Percentiles rank a stretch among this genome's conserved stretches.
Evolutionary conservation across 2,113 vertebrate species (phyloP).

Genomic region (Phocoena sinus): DNA sequence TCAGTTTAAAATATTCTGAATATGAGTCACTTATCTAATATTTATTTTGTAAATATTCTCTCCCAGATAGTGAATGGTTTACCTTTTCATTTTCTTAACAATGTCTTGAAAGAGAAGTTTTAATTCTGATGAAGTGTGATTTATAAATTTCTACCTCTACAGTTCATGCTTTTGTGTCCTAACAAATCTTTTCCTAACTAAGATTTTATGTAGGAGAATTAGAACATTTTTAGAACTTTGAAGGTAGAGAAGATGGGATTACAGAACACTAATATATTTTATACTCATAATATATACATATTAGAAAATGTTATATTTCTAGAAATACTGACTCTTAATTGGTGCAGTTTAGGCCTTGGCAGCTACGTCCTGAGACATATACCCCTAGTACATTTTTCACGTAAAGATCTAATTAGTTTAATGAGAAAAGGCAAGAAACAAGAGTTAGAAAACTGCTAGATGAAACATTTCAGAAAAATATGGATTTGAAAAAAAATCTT

Average conservation of each 20-base stretch:
- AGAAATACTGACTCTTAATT: neutral
- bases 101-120: constrained; percentile 14
- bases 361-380: neutral
- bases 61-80: neutral
- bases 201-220: constrained; percentile 8
- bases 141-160: constrained; percentile 15
- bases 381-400: neutral
- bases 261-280: neutral
- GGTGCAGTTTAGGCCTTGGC: neutral
- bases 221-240: neutral
- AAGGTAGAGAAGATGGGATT: neutral
- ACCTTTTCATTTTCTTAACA: constrained; percentile 4
- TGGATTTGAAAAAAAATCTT: neutral
- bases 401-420: constrained; percentile 1
- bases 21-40: neutral
- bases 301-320: neutral
- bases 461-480: constrained; percentile 23
- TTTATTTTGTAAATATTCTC: neutral
- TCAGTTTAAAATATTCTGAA: neutral
- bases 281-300: neutral
- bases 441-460: neutral
- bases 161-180: neutral
- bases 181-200: constrained; percentile 2
- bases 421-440: neutral
- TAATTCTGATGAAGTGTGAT: neutral